Evolutionary conservation across 2,888 invertebrate species (phyloP).

Genomic region (Anticlea derivata): DNA sequence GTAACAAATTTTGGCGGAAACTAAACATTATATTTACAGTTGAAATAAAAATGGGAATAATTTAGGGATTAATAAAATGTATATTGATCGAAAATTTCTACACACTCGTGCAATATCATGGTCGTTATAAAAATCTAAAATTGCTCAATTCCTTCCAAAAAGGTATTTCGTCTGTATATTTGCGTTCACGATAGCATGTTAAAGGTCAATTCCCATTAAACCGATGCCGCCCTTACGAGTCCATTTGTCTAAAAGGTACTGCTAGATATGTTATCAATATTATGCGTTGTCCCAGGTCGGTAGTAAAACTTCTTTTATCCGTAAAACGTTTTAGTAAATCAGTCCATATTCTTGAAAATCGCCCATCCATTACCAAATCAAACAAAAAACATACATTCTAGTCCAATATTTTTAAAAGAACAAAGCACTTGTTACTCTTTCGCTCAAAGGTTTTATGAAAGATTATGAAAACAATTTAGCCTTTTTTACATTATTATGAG

Average conservation of each 20-base stretch:
- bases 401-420: constrained; percentile 5
- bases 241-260: constrained; percentile 35
- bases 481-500: background rate
- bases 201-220: constrained; percentile 31
- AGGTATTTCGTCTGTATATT: constrained; percentile 33
- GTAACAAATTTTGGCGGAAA: constrained; percentile 69
- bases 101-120: constrained; percentile 40
- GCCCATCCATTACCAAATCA: constrained; percentile 3
- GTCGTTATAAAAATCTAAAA: constrained; percentile 50
- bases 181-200: constrained; percentile 12
- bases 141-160: constrained; percentile 56
- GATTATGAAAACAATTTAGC: background rate
- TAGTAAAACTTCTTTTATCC: constrained; percentile 28
- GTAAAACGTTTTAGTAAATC: constrained; percentile 31
- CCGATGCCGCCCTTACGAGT: constrained; percentile 10
- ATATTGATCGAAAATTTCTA: constrained; percentile 64
- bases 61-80: constrained; percentile 39
- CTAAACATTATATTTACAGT: constrained; percentile 73
- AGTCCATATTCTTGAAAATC: constrained; percentile 28
- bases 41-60: constrained; percentile 47
- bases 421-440: background rate
- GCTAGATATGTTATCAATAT: constrained; percentile 36
- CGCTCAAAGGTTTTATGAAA: background rate
- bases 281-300: constrained; percentile 20
- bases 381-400: background rate